Base-by-base conservation (phyloP, 2,888 invertebrate genomes). In the Zygogramma bicolorata region DNA sequence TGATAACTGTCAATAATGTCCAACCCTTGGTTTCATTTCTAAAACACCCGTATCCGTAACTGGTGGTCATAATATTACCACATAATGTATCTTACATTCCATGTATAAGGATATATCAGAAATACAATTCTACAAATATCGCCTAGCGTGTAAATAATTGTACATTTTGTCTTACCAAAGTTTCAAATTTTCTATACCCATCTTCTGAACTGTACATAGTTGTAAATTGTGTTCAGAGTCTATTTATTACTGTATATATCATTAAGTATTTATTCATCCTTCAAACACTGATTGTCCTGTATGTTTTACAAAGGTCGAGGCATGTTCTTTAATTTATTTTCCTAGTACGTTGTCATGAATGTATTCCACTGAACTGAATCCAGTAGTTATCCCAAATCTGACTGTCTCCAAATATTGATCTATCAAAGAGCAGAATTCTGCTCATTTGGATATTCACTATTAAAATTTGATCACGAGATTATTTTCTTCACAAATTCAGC, bases 81-180 rank as follows among this genome's bases (percentile, higher is more conserved):
- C 8, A 10, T 34, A 34, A 34, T 34, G 13, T n/a, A 18, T 46
- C 7, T 18, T 13, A 53, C 53, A 53, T 53, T 53, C 53, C 53
- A 53, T 53, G 10, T 22, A 10, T 6, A 22, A 53, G 7, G 8
- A 20, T 10, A 20, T 49, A n/a, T n/a, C 10, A 25, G n/a, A n/a
- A 27, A 53, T n/a, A 53, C 27, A 27, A 53, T 25, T 53, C 53
- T 25, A 10, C 4, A 15, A 53, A 27, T 4, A 20, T 8, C 7
- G 10, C 15, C 2, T 18, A 10, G 27, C 74, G 72, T 76, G 75
- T 76, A 75, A 46, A 74, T 75, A 77, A 29, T 75, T 71, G 49
- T 74, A 75, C 77, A 77, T 75, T 84, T 83, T 81, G 81, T 81
- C 80, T 81, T 82, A 83, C 84, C 85, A 84, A 85, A 84, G 84